Conservation (phyloP, 2,113 vertebrate species). For the Galeopterus variegatus region DNA sequence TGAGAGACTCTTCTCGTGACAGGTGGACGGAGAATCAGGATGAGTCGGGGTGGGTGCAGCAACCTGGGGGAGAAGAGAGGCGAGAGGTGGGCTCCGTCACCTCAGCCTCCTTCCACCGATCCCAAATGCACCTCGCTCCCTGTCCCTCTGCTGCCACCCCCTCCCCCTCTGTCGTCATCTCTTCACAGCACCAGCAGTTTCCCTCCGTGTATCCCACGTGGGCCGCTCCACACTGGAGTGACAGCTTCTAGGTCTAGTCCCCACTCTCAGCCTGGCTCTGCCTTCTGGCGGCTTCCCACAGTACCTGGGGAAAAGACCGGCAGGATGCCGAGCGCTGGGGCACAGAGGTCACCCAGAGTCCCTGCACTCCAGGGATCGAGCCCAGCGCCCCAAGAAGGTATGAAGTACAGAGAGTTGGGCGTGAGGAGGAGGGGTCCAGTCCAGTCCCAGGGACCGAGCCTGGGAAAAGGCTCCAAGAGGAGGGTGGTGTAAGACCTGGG, state of each 20-base stretch:
- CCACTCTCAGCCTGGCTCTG: neutral
- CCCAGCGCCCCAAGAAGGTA: no score
- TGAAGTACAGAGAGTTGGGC: no score
- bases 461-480: neutral
- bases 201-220: fast-evolving
- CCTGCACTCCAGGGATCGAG: fast-evolving
- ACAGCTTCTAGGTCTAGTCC: fast-evolving
- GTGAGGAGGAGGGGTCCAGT: neutral
- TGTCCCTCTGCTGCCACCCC: fast-evolving
- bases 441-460: fast-evolving
- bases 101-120: fast-evolving
- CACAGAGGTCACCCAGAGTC: fast-evolving
- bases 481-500: fast-evolving
- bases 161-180: fast-evolving
- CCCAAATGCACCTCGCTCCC: neutral
- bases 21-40: fast-evolving
- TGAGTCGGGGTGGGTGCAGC: fast-evolving
- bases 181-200: fast-evolving
- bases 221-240: fast-evolving
- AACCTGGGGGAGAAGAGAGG: neutral
- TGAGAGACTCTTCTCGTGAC: neutral
- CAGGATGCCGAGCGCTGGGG: fast-evolving
- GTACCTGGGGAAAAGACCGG: neutral
- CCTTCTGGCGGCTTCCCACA: fast-evolving
- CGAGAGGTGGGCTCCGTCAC: fast-evolving